Evolutionary conservation across 1,140 invertebrate species (phyloP), one percentile per base, ranked within the genome.

Genomic region (Dendrolimus kikuchii): DNA sequence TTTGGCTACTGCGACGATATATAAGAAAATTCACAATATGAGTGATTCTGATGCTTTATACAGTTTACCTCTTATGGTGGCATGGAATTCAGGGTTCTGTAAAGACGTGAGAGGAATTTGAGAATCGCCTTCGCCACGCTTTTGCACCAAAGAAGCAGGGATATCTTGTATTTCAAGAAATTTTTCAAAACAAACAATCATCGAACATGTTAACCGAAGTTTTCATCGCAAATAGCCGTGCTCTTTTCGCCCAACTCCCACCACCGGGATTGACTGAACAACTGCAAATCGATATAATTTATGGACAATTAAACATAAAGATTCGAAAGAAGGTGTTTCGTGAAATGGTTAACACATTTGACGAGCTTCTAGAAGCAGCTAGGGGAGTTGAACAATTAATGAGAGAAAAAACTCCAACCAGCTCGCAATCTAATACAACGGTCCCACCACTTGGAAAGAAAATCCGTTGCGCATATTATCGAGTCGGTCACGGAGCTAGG

Each of bases 211-310:
- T 10, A 0, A 72, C 66, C 1, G 62, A 68, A 37, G 37, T 38
- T 6, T 68, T 68, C 46, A 40, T 68, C 1, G 8, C 52, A 6
- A 57, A 50, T 5, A 65, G 64, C 7, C 44, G 60, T 6, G 5
- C 40, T 2, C 41, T 74, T 4, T 51, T 71, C 7, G 7, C 60
- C 2, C 52, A 61, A 40, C 38, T 69, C 8, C 63, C 60, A 4
- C 6, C 43, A 7, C 46, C 53, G 9, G 41, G 8, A 6, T 61
- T 0, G 8, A 6, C 61, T 0, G 66, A 66, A 38, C 2, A 10
- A 7, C 66, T 66, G 23, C 60, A 68, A 42, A 36, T 68, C 0
- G 61, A 66, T 23, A 62, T 71, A 54, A 48, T 71, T 1, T 71
- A 46, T 38, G 59, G 59, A 6, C 54, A 46, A 7, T 9, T 69